Percentiles rank a stretch among this genome's conserved stretches.
Evolutionary conservation across 2,113 vertebrate genomes (phyloP).

Genomic region (Lontra canadensis): DNA sequence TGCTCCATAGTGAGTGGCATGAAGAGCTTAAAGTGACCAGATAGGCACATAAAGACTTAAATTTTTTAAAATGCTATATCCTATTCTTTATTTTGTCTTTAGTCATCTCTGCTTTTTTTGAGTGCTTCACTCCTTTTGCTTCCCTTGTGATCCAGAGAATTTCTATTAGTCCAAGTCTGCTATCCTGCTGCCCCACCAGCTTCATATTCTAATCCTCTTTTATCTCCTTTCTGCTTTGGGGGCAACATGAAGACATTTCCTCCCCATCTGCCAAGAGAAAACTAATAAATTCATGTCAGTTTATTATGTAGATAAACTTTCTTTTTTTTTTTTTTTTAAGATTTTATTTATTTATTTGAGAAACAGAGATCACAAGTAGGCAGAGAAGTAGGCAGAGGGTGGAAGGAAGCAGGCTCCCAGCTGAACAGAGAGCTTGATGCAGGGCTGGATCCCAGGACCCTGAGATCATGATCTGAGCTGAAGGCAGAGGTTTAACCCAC

Average conservation of each 20-base stretch:
- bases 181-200: accelerated
- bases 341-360: too few relatives aligned
- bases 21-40: neutral
- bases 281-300: neutral
- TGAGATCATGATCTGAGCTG: too few relatives aligned
- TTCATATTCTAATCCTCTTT: neutral
- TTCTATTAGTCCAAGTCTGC: neutral
- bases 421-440: too few relatives aligned
- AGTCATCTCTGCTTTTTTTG: neutral
- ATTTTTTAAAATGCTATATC: neutral
- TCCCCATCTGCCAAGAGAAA: neutral
- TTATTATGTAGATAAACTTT: neutral
- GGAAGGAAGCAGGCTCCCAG: too few relatives aligned
- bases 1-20: neutral
- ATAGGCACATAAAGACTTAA: neutral
- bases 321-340: too few relatives aligned
- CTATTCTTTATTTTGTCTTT: neutral
- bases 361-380: too few relatives aligned
- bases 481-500: too few relatives aligned
- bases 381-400: too few relatives aligned
- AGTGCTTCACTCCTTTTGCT: neutral
- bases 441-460: too few relatives aligned
- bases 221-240: accelerated
- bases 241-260: neutral
- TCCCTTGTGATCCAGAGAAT: neutral